These are phyloP conservation scores for Neodontobutis hainanensis DNA, from an alignment of 2,113 vertebrate species.

Conservation along the genomic window DNA sequence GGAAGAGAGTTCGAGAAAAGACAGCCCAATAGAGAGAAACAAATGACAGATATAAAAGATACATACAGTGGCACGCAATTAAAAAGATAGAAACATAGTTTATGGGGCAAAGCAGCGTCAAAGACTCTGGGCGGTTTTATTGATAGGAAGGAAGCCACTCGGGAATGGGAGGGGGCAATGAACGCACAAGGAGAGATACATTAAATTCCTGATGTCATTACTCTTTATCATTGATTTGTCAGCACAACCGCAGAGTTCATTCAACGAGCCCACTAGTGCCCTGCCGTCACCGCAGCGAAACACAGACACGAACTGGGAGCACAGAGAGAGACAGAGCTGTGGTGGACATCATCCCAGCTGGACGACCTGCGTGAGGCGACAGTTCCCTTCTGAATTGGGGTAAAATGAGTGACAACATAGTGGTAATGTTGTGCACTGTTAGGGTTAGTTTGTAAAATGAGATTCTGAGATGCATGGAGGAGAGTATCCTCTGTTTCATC, in stretches of 20 bases:
- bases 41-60: slow-evolving; percentile 66
- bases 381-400: not conserved
- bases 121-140: slow-evolving; percentile 47
- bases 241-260: slow-evolving; percentile 72
- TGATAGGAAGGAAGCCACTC: slow-evolving; percentile 9
- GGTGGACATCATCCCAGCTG: slow-evolving; percentile 11
- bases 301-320: slow-evolving; percentile 9
- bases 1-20: slow-evolving; percentile 51
- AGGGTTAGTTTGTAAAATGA: not conserved
- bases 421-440: not conserved
- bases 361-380: slow-evolving; percentile 1
- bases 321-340: slow-evolving; percentile 17
- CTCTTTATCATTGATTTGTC: slow-evolving; percentile 78
- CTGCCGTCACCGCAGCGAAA: slow-evolving; percentile 49
- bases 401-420: not conserved
- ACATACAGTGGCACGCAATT: slow-evolving; percentile 56
- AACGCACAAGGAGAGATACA: slow-evolving; percentile 58
- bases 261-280: slow-evolving; percentile 61
- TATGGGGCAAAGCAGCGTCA: slow-evolving; percentile 52
- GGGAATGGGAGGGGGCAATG: slow-evolving; percentile 45
- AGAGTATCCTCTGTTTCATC: too few relatives aligned
- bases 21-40: slow-evolving; percentile 67
- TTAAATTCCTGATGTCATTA: slow-evolving; percentile 72
- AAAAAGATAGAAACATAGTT: slow-evolving; percentile 58
- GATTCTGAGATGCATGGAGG: not conserved